Evolutionary conservation across 2,888 invertebrate species (phyloP).

Genomic region (Chrysina gloriosa): DNA sequence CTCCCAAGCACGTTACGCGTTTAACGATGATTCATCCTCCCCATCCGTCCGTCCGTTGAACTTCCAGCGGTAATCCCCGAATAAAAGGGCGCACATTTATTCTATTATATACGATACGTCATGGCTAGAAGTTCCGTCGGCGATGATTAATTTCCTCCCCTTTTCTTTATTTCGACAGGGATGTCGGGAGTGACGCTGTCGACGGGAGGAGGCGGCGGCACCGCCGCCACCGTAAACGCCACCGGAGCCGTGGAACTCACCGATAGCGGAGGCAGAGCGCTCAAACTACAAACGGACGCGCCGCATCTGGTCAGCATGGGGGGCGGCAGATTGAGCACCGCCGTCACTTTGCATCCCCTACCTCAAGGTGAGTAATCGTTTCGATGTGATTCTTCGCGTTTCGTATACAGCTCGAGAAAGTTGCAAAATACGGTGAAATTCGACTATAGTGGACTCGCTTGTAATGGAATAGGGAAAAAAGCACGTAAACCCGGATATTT

Average conservation of each 20-base stretch:
- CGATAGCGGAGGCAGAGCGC: slow-evolving; percentile 67
- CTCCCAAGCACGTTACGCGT: no score
- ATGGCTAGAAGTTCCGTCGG: background rate
- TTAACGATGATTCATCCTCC: no score
- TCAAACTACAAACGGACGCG: slow-evolving; percentile 80
- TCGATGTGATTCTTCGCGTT: no score
- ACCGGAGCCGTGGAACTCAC: slow-evolving; percentile 53
- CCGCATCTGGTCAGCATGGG: slow-evolving; percentile 94
- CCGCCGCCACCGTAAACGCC: slow-evolving; percentile 41
- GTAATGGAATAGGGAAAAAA: no score
- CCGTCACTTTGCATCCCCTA: slow-evolving; percentile 91
- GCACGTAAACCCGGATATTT: no score
- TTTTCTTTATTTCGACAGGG: no score
- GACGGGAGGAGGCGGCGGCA: slow-evolving; percentile 39
- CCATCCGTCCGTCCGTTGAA: no score
- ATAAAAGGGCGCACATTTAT: no score
- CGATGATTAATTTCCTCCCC: background rate
- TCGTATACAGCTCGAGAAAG: no score
- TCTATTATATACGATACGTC: no score
- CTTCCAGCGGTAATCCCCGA: no score
- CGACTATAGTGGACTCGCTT: no score
- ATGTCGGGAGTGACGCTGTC: slow-evolving; percentile 52
- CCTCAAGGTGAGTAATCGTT: slow-evolving; percentile 82
- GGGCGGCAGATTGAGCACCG: slow-evolving; percentile 88
- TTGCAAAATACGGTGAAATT: background rate